phyloP scores from a whole-genome alignment of 2,888 invertebrate species.

The Melinaea marsaeus region DNA sequence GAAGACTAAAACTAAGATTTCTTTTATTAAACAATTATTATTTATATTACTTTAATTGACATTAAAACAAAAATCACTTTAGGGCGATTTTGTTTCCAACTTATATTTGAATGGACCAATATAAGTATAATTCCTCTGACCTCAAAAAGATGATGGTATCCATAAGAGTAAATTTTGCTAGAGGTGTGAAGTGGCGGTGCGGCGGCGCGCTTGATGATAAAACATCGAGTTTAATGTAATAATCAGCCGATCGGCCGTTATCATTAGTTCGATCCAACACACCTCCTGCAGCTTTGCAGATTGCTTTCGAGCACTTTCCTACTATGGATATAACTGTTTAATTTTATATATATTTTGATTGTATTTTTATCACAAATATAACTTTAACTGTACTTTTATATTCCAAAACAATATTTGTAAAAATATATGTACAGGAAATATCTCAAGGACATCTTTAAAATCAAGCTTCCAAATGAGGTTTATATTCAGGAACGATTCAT shows the following conservation, averaged over 20 bases:
- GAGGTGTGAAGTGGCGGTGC: conserved; percentile 57
- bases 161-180: conserved; percentile 46
- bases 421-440: too few species aligned
- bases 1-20: conserved; percentile 1
- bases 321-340: conserved; percentile 58
- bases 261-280: conserved; percentile 70
- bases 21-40: neutral
- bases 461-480: too few species aligned
- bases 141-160: conserved; percentile 29
- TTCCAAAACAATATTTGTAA: too few species aligned
- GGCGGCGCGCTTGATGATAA: conserved; percentile 48
- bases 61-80: neutral
- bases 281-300: conserved; percentile 73
- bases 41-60: neutral
- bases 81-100: neutral
- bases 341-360: conserved; percentile 8
- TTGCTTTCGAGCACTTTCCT: conserved; percentile 61
- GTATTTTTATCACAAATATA: neutral
- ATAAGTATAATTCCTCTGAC: neutral
- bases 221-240: conserved; percentile 70
- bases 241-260: conserved; percentile 71
- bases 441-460: too few species aligned
- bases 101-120: neutral
- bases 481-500: too few species aligned
- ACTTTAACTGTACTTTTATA: too few species aligned